Conservation (phyloP, 2,113 vertebrate genomes). For the Pituophis catenifer region DNA sequence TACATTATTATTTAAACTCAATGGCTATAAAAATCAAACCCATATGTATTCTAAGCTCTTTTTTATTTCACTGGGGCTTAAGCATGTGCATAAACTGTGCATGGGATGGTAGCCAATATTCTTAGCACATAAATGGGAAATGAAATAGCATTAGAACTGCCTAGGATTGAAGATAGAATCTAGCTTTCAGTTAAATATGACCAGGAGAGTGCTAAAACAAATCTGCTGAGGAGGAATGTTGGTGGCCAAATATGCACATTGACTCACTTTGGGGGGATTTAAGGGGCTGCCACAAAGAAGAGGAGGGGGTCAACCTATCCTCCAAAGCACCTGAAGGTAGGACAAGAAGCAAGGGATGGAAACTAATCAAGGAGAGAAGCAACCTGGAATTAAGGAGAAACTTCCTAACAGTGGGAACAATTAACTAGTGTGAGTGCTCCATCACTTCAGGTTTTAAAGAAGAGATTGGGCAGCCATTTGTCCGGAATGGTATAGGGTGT, state of each 20-base stretch:
- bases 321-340: not conserved
- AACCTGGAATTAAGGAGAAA: not conserved
- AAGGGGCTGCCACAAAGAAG: not conserved
- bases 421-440: not conserved
- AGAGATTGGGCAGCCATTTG: not conserved
- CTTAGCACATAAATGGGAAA: not conserved
- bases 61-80: not conserved
- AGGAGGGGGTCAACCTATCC: not conserved
- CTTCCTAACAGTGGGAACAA: not conserved
- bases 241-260: not conserved
- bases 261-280: not conserved
- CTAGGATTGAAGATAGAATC: not conserved
- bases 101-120: not conserved
- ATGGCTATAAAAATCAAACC: not conserved
- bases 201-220: not conserved
- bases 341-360: not conserved
- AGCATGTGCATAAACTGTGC: not conserved
- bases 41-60: not conserved
- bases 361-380: not conserved
- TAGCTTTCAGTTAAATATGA: not conserved
- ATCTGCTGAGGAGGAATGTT: not conserved
- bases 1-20: not conserved
- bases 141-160: not conserved
- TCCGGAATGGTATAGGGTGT: not conserved
- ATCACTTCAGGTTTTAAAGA: not conserved